Base-by-base conservation (phyloP, 2,113 vertebrate species). In the Anser brachyrhynchus region DNA sequence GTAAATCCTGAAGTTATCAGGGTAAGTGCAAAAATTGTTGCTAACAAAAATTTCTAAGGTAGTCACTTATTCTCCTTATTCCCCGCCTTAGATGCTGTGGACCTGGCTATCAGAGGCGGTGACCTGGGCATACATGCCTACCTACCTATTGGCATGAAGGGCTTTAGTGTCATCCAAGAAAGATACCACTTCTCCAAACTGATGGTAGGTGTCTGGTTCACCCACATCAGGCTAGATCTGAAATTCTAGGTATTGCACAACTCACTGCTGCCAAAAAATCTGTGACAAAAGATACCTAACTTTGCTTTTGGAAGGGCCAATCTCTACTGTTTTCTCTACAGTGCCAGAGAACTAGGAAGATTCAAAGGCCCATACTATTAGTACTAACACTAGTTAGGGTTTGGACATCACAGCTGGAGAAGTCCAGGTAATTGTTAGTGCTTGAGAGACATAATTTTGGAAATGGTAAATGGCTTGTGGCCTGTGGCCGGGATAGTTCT, bases 361-460 rank as follows among this genome's bases (percentile, higher is more conserved):
- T 41, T 2, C 19, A 62, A 67, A 80, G 17, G 7, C 8, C 17
- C 7, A 5, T 67, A 46, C 6, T 80, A 3, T 39, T 54, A 19
- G 14, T 21, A 4, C 25, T 43, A 33, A 6, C 23, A 17, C 28
- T 78, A 20, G 4, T 35, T 83, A 62, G 4, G 23, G 4, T n/a
- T 78, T 6, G 0, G n/a, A 20, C 6, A 26, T 39, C 54, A 39
- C 46, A 58, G 6, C 7, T 5, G 0, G 17, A 75, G 6, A n/a
- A 88, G 37, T n/a, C 58, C 62, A 75, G 46, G 6, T 79, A 41
- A 18, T 8, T 58, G 8, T 29, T 49, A 39, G 29, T 41, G 26
- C 9, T n/a, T 35, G 21, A 71, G 59, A 72, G 25, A 61, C 25
- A 54, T 29, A 23, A 37, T 15, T 12, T 54, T 49, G 52, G n/a